Percentiles rank a stretch among this genome's conserved stretches.
Evolutionary conservation across 1,140 invertebrate species (phyloP).

Genomic region (Drosophila pectinifera): DNA sequence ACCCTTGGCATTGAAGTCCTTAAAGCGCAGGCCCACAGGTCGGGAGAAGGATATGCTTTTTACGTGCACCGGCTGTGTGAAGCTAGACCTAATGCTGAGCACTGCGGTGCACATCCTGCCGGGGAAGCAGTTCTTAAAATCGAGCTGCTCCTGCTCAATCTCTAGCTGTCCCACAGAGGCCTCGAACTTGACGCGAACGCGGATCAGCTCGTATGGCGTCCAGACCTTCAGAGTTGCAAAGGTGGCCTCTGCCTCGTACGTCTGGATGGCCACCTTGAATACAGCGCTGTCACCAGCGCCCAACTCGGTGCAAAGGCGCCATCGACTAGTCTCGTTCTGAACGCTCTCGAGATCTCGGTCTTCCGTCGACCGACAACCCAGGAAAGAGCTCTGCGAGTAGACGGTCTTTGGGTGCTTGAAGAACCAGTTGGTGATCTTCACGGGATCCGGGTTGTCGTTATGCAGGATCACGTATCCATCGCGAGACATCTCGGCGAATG

Average conservation of each 20-base stretch:
- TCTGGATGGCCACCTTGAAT: constrained; percentile 90
- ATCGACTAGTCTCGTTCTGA: constrained; percentile 27
- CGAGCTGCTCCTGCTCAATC: constrained; percentile 88
- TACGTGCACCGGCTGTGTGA: constrained; percentile 90
- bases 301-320: constrained; percentile 54
- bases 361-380: constrained; percentile 51
- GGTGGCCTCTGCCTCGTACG: constrained; percentile 89
- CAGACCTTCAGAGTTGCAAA: constrained; percentile 90
- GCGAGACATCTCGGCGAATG: constrained; percentile 70
- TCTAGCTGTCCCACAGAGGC: constrained; percentile 87
- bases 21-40: constrained; percentile 62
- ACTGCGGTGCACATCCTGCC: constrained; percentile 91
- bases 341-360: background rate
- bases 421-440: constrained; percentile 75
- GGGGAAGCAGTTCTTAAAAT: constrained; percentile 93
- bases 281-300: constrained; percentile 86
- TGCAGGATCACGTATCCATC: constrained; percentile 67
- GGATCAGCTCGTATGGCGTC: constrained; percentile 90
- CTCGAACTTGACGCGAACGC: constrained; percentile 87
- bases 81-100: constrained; percentile 90
- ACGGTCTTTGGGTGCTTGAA: constrained; percentile 69
- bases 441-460: constrained; percentile 78
- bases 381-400: constrained; percentile 61
- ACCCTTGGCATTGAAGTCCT: constrained; percentile 86
- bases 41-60: constrained; percentile 81